phyloP scores from a whole-genome alignment of 1,140 invertebrate genomes.

The Drosophila equinoxialis region DNA sequence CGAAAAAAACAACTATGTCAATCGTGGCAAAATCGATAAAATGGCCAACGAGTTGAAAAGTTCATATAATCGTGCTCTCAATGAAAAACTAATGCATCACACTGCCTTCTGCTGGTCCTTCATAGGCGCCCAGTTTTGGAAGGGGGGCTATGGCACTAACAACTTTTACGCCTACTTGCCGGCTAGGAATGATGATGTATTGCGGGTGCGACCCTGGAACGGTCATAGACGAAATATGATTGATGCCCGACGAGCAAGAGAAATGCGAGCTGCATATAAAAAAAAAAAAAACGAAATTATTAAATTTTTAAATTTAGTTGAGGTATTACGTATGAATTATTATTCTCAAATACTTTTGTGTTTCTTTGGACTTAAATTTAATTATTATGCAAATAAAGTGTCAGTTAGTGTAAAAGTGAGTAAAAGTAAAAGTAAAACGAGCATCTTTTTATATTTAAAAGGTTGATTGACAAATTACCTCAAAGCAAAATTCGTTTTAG shows the following conservation, averaged over 20 bases:
- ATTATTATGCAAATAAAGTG: too few species aligned
- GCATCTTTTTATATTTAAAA: too few species aligned
- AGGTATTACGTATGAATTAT: too few species aligned
- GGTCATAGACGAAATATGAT: not conserved
- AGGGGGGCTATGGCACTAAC: not conserved
- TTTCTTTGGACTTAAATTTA: too few species aligned
- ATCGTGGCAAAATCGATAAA: not conserved
- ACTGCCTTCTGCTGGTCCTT: slow-evolving; percentile 18
- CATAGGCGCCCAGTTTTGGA: slow-evolving; percentile 25
- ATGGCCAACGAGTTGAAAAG: not conserved
- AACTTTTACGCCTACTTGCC: slow-evolving; percentile 44
- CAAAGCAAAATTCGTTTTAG: not conserved
- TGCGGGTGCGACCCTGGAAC: not conserved
- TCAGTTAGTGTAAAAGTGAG: too few species aligned
- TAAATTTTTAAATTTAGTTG: not conserved
- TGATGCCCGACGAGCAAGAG: not conserved
- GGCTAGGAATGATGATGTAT: slow-evolving; percentile 30
- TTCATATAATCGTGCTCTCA: slow-evolving; percentile 7
- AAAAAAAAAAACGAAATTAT: not conserved
- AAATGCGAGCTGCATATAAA: too few species aligned
- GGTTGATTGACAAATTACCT: too few species aligned
- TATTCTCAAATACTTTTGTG: too few species aligned
- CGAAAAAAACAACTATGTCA: not conserved
- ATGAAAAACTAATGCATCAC: slow-evolving; percentile 21
- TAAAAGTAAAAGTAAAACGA: too few species aligned